Evolutionary conservation across 2,113 vertebrate genomes (phyloP).

Genomic region (Cichladusa arquata): DNA sequence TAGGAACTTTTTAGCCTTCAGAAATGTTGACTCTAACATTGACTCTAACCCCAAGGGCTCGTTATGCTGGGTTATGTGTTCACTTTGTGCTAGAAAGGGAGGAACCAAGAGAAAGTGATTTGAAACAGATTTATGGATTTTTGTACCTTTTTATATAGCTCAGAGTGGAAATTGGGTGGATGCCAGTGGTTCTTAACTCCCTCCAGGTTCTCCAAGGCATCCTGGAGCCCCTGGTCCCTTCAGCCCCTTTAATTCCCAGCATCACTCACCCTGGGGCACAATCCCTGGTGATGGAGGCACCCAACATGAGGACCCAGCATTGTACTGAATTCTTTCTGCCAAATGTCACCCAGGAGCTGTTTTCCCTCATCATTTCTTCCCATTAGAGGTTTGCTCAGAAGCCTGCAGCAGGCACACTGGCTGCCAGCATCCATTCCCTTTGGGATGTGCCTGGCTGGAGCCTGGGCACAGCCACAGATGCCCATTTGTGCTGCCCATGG

Average conservation of each 20-base stretch:
- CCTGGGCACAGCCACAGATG: not conserved
- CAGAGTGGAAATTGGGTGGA: not conserved
- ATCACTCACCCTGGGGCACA: accelerated
- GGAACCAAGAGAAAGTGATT: not conserved
- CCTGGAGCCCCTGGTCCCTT: not conserved
- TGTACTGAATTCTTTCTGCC: not conserved
- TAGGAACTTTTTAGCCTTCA: not conserved
- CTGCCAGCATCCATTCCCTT: not conserved
- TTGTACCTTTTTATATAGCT: not conserved
- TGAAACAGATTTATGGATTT: not conserved
- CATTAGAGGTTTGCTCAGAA: not conserved
- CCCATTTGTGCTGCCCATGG: not conserved
- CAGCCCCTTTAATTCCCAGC: not conserved
- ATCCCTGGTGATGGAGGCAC: accelerated
- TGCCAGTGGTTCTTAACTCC: not conserved
- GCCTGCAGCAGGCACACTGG: not conserved
- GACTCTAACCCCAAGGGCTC: not conserved
- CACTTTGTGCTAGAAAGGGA: not conserved
- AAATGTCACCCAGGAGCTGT: not conserved
- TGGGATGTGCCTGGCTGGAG: not conserved
- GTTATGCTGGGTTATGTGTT: not conserved
- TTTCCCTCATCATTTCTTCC: not conserved
- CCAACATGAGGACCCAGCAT: too few relatives aligned
- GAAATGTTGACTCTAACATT: not conserved
- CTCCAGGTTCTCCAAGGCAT: not conserved